Evolutionary conservation across 2,888 invertebrate species (phyloP).

Genomic region (Conops quadrifasciatus): DNA sequence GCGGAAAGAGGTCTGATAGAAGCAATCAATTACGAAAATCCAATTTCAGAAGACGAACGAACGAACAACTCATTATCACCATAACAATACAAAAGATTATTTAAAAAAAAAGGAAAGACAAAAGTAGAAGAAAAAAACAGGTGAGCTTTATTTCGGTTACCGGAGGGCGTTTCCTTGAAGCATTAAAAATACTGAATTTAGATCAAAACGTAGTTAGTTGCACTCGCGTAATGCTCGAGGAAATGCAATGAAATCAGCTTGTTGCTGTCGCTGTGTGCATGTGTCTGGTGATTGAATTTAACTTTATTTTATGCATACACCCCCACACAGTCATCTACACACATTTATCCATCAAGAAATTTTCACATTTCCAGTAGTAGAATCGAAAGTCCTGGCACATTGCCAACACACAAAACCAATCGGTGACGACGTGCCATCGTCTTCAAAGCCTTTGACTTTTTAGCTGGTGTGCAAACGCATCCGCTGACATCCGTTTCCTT

Average conservation of each 20-base stretch:
- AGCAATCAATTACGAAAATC: constrained; percentile 14
- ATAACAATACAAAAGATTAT: background rate
- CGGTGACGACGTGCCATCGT: constrained; percentile 7
- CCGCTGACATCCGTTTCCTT: constrained; percentile 24
- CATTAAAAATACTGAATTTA: constrained; percentile 27
- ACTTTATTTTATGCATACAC: background rate
- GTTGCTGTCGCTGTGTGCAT: background rate
- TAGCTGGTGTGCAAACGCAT: constrained; percentile 17
- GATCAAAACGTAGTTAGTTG: constrained; percentile 2
- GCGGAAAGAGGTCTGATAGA: too few relatives aligned
- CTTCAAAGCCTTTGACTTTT: constrained; percentile 25
- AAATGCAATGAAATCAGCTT: constrained; percentile 8
- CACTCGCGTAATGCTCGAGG: background rate
- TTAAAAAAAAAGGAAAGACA: background rate
- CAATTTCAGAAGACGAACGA: constrained; percentile 11
- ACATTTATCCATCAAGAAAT: too few relatives aligned
- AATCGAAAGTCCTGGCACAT: background rate
- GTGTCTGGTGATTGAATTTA: background rate
- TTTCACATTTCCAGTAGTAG: background rate
- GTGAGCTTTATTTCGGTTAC: background rate
- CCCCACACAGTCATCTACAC: background rate
- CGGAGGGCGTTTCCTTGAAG: background rate
- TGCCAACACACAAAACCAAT: constrained; percentile 5
- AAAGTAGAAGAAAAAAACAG: background rate
- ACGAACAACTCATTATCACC: background rate